Evolutionary conservation across 1,140 invertebrate genomes (phyloP), one percentile per base, ranked within the genome.

Genomic region (Papilio dardanus): DNA sequence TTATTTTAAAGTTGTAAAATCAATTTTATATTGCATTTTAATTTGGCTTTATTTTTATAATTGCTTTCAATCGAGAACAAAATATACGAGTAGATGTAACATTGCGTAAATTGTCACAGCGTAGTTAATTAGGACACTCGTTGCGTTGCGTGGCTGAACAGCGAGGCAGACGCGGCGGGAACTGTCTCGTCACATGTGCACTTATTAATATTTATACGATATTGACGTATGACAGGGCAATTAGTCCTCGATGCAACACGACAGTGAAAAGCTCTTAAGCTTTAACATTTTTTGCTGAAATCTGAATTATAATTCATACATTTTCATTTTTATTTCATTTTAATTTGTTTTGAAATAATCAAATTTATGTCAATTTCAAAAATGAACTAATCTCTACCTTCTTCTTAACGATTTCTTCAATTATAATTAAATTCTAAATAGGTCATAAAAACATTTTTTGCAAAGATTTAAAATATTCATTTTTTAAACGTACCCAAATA

Each of bases 401-500:
- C n/a, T n/a, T n/a, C n/a, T 35, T 35, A 35, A 35, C 33, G 8
- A 8, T 35, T 35, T 35, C 33, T 35, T 35, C 5, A 35, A n/a
- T n/a, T n/a, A n/a, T 6, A 7, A 19, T 46, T n/a, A 19, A 46
- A 19, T 46, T n/a, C 42, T 46, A 3, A n/a, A 46, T 46, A 4
- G 4, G 42, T 19, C 19, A 2, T n/a, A 3, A 35, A 35, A 8
- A 35, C 10, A 35, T 35, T 1, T 35, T 35, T 2, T 35, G n/a
- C 7, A 33, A 33, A 33, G 16, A 42, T 16, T 14, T 0, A 42
- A 42, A 3, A 0, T 16, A 16, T 16, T n/a, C 3, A n/a, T n/a
- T 14, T 42, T 6, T 46, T n/a, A 4, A 8, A 50, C 78, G 85
- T 84, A 96, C 97, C 96, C 92, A 98, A 94, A 85, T 96, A 96